phyloP scores from a whole-genome alignment of 2,888 invertebrate species.

The Agonopterix subpropinquella region DNA sequence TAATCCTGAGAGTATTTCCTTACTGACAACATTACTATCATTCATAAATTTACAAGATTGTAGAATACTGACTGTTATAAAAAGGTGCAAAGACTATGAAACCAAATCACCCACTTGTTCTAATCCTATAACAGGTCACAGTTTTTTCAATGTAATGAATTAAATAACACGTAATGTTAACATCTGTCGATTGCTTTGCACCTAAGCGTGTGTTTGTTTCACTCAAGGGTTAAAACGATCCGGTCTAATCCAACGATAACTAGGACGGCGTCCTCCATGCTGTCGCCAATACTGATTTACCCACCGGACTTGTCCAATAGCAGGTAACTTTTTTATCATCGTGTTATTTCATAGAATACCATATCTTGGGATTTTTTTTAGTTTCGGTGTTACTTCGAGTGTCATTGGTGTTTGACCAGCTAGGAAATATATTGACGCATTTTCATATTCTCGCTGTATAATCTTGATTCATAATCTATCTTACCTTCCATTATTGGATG shows the following conservation, averaged over 20 bases:
- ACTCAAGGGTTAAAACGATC: constrained; percentile 70
- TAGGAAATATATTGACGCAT: too few relatives aligned
- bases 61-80: too few relatives aligned
- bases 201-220: constrained; percentile 67
- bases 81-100: too few relatives aligned
- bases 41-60: too few relatives aligned
- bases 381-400: too few relatives aligned
- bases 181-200: constrained; percentile 56
- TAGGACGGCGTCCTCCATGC: constrained; percentile 73
- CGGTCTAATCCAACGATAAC: constrained; percentile 74
- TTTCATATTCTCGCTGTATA: too few relatives aligned
- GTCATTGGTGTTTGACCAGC: too few relatives aligned
- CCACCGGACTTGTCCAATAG: constrained; percentile 69
- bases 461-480: too few relatives aligned
- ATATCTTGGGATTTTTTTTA: constrained; percentile 8
- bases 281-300: constrained; percentile 74
- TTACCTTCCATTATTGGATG: too few relatives aligned
- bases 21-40: too few relatives aligned
- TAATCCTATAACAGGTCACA: background rate
- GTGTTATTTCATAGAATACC: constrained; percentile 29
- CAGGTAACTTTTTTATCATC: constrained; percentile 46
- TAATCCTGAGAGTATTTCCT: too few relatives aligned
- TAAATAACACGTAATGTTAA: constrained; percentile 15
- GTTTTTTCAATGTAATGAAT: too few relatives aligned
- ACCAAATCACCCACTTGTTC: background rate